Evolutionary conservation across 1,140 invertebrate genomes (phyloP), one percentile per base, ranked within the genome.

Genomic region (Drosophila lacteicornis): DNA sequence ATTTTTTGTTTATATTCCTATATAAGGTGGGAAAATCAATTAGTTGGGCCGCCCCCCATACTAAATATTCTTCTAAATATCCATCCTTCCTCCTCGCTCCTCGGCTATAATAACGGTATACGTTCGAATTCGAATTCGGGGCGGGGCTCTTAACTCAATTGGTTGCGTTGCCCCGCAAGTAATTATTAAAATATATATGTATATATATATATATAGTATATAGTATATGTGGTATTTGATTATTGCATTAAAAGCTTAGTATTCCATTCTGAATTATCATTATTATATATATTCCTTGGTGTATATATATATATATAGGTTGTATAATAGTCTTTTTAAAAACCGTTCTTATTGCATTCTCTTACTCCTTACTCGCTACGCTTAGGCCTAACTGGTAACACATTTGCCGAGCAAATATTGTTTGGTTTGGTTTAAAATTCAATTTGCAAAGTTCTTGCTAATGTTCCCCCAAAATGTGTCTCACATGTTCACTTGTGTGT

Each of bases 1-100:
- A 83, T 86, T 81, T 55, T 78, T 71, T 79, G 66, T 79, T 73
- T 88, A 88, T 88, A 88, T 88, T 88, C 80, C 80, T 87, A 85
- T 88, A 75, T 92, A 92, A 92, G 91, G 91, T 92, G 91, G 91
- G 91, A 92, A 92, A 92, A 91, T 90, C 91, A 92, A 92, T 92
- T 92, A 88, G 91, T 91, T 62, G 51, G 76, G 63, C n/a, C 38
- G 36, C 13, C 38, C 46, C 67, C 70, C 13, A 30, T 60, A 73
- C 70, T 74, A 74, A 73, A 74, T 74, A 74, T 74, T 74, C 70
- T 60, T 74, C 70, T 74, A 74, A 74, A 73, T 43, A 70, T 68
- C 42, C 69, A 33, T 51, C 15, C 17, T 60, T 42, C 17, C 27
- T 30, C 27, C 27, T 30, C 22, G 53, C 30, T 73, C 22, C 53